phyloP scores from a whole-genome alignment of 1,140 invertebrate genomes.

The Diorhabda elongata region DNA sequence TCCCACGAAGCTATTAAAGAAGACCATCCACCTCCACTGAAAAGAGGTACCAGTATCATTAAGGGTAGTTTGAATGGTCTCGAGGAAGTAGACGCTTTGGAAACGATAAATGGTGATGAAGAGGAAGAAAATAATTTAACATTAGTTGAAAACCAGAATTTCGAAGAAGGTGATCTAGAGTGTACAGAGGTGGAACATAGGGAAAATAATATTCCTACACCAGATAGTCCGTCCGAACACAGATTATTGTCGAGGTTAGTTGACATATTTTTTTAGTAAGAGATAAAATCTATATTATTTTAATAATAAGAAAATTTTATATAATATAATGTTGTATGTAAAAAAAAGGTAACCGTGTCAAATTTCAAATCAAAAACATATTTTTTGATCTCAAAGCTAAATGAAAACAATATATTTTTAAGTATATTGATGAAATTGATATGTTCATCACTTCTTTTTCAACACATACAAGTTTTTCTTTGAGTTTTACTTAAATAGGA shows the following conservation, averaged over 20 bases:
- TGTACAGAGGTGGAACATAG: constrained; percentile 25
- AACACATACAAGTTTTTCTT: too few species aligned
- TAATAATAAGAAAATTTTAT: too few species aligned
- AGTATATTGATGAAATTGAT: too few species aligned
- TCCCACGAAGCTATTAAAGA: constrained; percentile 48
- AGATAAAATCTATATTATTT: too few species aligned
- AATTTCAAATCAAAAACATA: too few species aligned
- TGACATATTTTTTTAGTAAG: too few species aligned
- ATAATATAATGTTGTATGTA: too few species aligned
- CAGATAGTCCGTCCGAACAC: constrained; percentile 55
- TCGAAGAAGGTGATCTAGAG: constrained; percentile 7
- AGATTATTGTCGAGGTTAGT: constrained; percentile 28
- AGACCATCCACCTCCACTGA: constrained; percentile 55
- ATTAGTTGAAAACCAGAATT: constrained; percentile 6
- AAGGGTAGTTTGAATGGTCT: constrained; percentile 44
- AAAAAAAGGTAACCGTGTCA: too few species aligned
- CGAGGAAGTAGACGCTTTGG: constrained; percentile 20
- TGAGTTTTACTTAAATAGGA: too few species aligned
- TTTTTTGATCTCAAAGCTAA: too few species aligned
- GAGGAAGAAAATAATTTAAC: neutral
- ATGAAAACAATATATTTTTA: too few species aligned
- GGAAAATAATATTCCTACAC: constrained; percentile 36
- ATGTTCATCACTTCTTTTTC: too few species aligned
- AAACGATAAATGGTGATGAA: constrained; percentile 18
- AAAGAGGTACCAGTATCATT: constrained; percentile 61